Base-by-base conservation (phyloP, 2,888 invertebrate species). In the Himalopsyche kuldschensis region DNA sequence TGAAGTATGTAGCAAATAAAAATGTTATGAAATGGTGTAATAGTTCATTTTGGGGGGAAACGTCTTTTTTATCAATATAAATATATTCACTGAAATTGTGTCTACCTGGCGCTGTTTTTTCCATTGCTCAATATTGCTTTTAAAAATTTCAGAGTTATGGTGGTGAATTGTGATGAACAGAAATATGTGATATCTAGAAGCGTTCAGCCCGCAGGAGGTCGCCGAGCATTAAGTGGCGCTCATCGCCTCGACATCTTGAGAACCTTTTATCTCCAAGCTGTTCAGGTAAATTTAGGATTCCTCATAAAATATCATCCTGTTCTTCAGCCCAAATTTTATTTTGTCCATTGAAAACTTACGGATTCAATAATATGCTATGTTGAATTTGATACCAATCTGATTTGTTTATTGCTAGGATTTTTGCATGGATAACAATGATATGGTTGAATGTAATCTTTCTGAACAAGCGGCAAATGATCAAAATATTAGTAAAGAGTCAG, bases 201-300 rank as follows among this genome's bases (percentile, higher is more conserved):
- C 87, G 90, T 94, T 0, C 94, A 95, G 84, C 90, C 91, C 6
- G 88, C 92, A 0, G 89, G 90, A 80, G 93, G 93, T 84, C 93
- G 93, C 85, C 92, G 94, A 86, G 91, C 90, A 69, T 92, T 92
- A 88, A 93, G 92, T 27, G 94, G 94, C 0, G 92, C 94, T 0
- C 95, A 96, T 87, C 92, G 95, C 83, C 89, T 95, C 86, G 95
- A 96, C 87, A 94, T 95, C 85, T 88, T 97, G 55, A 90, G 95
- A 86, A 95, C 95, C 1, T 96, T 96, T 89, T 96, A 95, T 88
- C 93, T 96, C 86, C 94, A 95, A 87, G 92, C 94, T 0, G 94
- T 86, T 32, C 84, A 86, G 79, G 86, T 84, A 84, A 15, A 15
- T 77, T 30, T 41, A 41, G 35, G 10, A 35, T 27, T 88, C 31